phyloP scores from a whole-genome alignment of 2,113 vertebrate species.

The Nycticryphes semicollaris region DNA sequence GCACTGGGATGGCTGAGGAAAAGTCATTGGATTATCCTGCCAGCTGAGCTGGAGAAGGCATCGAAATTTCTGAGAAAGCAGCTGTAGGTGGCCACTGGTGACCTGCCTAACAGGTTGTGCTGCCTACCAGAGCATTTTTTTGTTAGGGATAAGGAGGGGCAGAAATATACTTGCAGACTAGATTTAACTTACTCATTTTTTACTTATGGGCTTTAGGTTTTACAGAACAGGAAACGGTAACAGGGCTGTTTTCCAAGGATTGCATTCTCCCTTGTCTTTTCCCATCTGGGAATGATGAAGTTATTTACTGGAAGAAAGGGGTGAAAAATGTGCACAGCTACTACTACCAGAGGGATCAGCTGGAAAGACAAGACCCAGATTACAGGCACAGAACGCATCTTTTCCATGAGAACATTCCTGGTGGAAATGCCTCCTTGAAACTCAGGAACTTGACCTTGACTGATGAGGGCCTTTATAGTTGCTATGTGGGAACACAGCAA shows the following conservation, averaged over 20 bases:
- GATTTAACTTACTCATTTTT: neutral
- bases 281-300: neutral
- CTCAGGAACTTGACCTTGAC: conserved; percentile 5
- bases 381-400: conserved; percentile 69
- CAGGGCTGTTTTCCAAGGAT: conserved; percentile 41
- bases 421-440: conserved; percentile 73
- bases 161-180: neutral
- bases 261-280: conserved; percentile 73
- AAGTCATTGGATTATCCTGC: neutral
- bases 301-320: conserved; percentile 79
- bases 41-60: neutral
- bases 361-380: neutral
- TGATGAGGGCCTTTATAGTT: conserved; percentile 71
- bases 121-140: neutral
- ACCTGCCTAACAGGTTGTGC: neutral
- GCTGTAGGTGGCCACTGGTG: rapidly evolving
- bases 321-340: conserved; percentile 64
- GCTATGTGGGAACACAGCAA: conserved; percentile 57
- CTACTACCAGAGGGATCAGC: conserved; percentile 47
- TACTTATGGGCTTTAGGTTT: neutral
- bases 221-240: neutral
- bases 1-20: neutral
- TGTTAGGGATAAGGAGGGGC: neutral
- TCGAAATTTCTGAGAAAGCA: neutral
- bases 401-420: conserved; percentile 42